Evolutionary conservation across 1,140 invertebrate genomes (phyloP).

Genomic region (Alviniconcha marisindica): DNA sequence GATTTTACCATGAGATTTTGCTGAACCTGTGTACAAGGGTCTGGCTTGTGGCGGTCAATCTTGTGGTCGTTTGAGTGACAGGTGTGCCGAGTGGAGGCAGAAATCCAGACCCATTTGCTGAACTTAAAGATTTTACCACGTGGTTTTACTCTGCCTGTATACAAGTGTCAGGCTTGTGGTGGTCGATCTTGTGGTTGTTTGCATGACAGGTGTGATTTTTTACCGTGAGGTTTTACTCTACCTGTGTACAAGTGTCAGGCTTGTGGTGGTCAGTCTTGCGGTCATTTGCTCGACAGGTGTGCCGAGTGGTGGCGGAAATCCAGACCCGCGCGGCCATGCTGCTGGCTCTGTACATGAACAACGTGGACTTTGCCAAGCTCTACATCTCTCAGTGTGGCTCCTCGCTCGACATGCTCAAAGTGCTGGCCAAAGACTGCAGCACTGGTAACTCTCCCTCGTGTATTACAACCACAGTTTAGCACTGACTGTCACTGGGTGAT

Average conservation of each 20-base stretch:
- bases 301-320: slow-evolving; percentile 74
- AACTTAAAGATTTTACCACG: too few species aligned
- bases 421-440: slow-evolving; percentile 73
- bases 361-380: slow-evolving; percentile 69
- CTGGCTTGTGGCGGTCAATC: too few species aligned
- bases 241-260: not conserved
- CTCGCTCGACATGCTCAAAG: slow-evolving; percentile 74
- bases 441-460: too few species aligned
- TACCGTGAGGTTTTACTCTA: not conserved
- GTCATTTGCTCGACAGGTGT: slow-evolving; percentile 46
- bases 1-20: too few species aligned
- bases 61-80: too few species aligned
- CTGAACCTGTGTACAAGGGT: too few species aligned
- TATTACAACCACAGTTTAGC: too few species aligned
- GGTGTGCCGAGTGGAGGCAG: too few species aligned
- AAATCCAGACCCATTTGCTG: too few species aligned
- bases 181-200: not conserved
- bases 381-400: slow-evolving; percentile 73
- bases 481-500: too few species aligned
- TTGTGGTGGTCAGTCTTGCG: not conserved
- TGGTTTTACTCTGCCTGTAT: not conserved
- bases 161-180: not conserved
- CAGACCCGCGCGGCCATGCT: slow-evolving; percentile 73
- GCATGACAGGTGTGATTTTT: not conserved
- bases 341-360: slow-evolving; percentile 68